phyloP scores from a whole-genome alignment of 2,888 invertebrate species.

The Lumbricus terrestris region DNA sequence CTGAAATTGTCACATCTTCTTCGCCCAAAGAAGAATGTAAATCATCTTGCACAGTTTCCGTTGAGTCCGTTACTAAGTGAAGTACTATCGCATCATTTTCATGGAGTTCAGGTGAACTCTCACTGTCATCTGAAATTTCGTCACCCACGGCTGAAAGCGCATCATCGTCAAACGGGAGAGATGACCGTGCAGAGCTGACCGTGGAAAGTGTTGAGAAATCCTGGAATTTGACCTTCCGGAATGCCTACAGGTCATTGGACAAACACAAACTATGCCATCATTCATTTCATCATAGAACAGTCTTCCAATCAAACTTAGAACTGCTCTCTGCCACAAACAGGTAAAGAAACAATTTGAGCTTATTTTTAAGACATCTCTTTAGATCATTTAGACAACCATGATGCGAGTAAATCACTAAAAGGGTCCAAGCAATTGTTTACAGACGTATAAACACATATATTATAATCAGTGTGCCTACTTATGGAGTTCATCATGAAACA shows the following conservation, averaged over 20 bases:
- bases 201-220: background rate
- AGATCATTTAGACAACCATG: background rate
- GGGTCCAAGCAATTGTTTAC: background rate
- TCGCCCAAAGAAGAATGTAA: background rate
- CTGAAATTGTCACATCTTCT: background rate
- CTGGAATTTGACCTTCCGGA: constrained; percentile 19
- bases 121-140: background rate
- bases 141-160: background rate
- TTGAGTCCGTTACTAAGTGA: background rate
- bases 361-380: background rate
- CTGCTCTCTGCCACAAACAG: background rate
- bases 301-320: background rate
- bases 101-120: background rate
- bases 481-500: no score
- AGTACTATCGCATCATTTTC: background rate
- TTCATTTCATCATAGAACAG: background rate
- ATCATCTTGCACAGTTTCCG: background rate
- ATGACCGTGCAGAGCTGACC: background rate
- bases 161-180: background rate
- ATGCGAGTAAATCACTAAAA: background rate
- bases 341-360: background rate
- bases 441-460: background rate
- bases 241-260: constrained; percentile 16
- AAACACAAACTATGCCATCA: background rate
- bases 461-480: background rate